Evolutionary conservation across 2,888 invertebrate genomes (phyloP).

Genomic region (Hesperia comma): DNA sequence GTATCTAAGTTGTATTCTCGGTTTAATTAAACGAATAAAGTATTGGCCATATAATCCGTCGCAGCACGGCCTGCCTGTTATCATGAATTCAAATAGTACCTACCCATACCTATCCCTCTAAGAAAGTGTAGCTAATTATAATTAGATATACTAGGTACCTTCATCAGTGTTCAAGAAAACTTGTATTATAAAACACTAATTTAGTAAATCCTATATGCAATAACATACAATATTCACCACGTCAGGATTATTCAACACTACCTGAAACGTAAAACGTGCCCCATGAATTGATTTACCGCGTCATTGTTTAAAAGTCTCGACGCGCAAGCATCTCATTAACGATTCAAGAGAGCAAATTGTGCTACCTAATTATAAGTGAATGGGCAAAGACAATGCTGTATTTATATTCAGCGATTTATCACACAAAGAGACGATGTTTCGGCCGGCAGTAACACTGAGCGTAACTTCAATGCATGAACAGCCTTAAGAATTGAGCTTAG

Average conservation of each 20-base stretch:
- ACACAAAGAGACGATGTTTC: constrained; percentile 78
- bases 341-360: constrained; percentile 81
- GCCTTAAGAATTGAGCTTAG: constrained; percentile 73
- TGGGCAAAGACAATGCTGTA: constrained; percentile 77
- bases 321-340: constrained; percentile 71
- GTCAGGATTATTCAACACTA: not conserved
- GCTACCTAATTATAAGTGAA: constrained; percentile 82
- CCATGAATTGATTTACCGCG: constrained; percentile 73
- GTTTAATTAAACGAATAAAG: no score
- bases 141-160: no score
- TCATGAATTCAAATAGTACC: no score
- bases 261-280: constrained; percentile 43
- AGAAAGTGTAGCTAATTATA: no score
- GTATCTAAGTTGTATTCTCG: no score
- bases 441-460: constrained; percentile 61
- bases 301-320: constrained; percentile 65
- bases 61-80: no score
- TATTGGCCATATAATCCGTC: no score
- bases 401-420: constrained; percentile 82
- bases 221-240: not conserved
- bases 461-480: constrained; percentile 59
- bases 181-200: not conserved
- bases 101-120: no score
- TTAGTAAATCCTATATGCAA: not conserved
- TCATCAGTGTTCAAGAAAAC: no score